Evolutionary conservation across 1,140 invertebrate species (phyloP).

Genomic region (Cydia splendana): DNA sequence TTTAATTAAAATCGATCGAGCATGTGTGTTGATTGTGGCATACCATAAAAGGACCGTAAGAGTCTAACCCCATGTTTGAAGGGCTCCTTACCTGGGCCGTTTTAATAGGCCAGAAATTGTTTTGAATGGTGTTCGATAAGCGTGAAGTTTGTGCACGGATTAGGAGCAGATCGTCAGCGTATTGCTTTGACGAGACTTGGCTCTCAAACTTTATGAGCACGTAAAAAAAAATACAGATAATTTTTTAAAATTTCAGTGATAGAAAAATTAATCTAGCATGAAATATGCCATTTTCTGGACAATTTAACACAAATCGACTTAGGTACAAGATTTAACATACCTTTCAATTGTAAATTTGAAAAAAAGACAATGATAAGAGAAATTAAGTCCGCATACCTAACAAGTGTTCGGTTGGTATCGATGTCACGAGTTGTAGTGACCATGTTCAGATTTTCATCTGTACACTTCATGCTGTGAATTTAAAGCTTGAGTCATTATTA

Average conservation of each 20-base stretch:
- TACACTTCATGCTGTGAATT: neutral
- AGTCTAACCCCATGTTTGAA: slow-evolving; percentile 32
- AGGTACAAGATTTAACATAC: no score
- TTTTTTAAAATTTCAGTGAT: neutral
- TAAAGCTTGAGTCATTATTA: neutral
- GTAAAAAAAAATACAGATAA: no score
- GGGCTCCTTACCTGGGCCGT: slow-evolving; percentile 47
- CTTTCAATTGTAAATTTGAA: no score
- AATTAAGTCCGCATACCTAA: neutral
- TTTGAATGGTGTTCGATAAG: slow-evolving; percentile 69
- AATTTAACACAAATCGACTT: no score
- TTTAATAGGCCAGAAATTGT: slow-evolving; percentile 77
- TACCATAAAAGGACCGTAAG: slow-evolving; percentile 44
- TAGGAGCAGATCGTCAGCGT: slow-evolving; percentile 54
- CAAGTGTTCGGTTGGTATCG: neutral
- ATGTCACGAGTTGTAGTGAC: neutral
- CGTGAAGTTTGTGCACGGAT: slow-evolving; percentile 73
- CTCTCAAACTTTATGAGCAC: slow-evolving; percentile 58
- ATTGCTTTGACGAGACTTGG: slow-evolving; percentile 37
- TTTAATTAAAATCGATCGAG: slow-evolving; percentile 30
- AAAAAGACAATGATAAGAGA: no score
- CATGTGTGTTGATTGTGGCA: slow-evolving; percentile 53
- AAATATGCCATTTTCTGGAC: no score
- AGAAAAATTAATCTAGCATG: neutral
- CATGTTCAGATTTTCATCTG: neutral